A percentile compares a stretch with the other conserved stretches of the same genome.
These are phyloP conservation scores for Bubo scandiacus DNA, from an alignment of 2,113 vertebrate genomes.

Conservation along the genomic window DNA sequence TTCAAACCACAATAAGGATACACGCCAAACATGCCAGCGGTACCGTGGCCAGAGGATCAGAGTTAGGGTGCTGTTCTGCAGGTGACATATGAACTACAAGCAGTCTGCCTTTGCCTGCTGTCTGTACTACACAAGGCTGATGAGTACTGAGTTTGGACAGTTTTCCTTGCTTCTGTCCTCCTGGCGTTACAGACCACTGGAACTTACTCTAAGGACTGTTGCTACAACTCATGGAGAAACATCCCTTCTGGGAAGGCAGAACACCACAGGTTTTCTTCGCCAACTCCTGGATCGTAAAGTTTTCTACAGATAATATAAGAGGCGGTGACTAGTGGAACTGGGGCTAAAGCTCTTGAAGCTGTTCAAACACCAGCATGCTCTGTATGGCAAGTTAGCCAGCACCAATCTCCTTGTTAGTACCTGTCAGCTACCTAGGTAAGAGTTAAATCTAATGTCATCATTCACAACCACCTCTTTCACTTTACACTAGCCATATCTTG, in stretches of 20 bases:
- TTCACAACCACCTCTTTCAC: neutral
- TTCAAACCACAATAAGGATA: neutral
- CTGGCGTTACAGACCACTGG: neutral
- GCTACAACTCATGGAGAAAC: neutral
- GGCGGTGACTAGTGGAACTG: neutral
- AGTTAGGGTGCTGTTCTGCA: neutral
- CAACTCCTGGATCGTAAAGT: neutral
- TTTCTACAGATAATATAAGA: neutral
- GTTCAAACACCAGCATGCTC: neutral
- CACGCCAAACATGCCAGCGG: neutral
- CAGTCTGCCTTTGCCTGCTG: neutral
- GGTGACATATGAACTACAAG: neutral
- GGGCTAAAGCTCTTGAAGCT: neutral
- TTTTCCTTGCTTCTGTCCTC: neutral
- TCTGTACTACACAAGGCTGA: neutral
- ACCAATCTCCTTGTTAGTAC: neutral
- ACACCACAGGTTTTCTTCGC: neutral
- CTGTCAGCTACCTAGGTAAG: neutral
- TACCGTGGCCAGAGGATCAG: rapidly evolving
- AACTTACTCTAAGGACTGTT: neutral
- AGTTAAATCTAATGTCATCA: neutral
- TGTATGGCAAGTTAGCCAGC: neutral
- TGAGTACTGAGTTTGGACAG: neutral
- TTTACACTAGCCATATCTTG: neutral
- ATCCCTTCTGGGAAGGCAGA: neutral